Base-by-base conservation (phyloP, 2,113 vertebrate species). In the Psittacula cyanocephala region DNA sequence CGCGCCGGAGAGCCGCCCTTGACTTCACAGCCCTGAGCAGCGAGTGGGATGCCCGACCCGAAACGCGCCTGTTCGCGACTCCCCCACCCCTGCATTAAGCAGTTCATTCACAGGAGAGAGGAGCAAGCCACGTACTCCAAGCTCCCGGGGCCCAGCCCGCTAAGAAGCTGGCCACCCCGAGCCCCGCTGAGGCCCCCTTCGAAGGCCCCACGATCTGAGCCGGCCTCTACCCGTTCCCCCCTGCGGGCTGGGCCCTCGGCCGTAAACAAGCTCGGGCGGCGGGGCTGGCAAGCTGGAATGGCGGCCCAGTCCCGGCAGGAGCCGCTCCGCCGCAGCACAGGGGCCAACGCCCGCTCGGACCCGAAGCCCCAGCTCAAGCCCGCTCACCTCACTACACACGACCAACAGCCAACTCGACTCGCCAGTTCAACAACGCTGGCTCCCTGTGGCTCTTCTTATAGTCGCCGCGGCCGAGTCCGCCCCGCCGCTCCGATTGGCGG, bases 401-500 rank as follows among this genome's bases (percentile, higher is more conserved):
- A 2, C 0, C 10, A 6, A 0, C 3, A 0, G 0, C 4, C 1
- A 2, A 5, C 5, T 3, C 1, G 0, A 2, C 20, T 7, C 4
- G 16, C 4, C 6, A 0, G 1, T 12, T 20, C 12, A 0, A 3
- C 3, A 0, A 0, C 3, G 0, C 2, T 2, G 0, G 0, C 0
- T 0, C 46, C 3, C 37, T 8, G 46, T 11, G 1, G 33, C 17
- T 29, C 5, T 1, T 39, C 60, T 92, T 92, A 92, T 92, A 83
- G 3, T 35, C 22, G 9, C 35, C 10, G 23, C 10, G 8, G n/a
- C 50, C 28, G 29, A 28, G 43, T 81, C 87, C 37, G 62, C 95
- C 88, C 78, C 78, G 13, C 90, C 65, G 37, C 57, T 13, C 15
- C 60, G 31, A 93, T 94, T 91, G 96, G 94, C 65, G 69, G 69